Evolutionary conservation across 2,113 vertebrate species (phyloP).

Genomic region (Notothenia rossii): DNA sequence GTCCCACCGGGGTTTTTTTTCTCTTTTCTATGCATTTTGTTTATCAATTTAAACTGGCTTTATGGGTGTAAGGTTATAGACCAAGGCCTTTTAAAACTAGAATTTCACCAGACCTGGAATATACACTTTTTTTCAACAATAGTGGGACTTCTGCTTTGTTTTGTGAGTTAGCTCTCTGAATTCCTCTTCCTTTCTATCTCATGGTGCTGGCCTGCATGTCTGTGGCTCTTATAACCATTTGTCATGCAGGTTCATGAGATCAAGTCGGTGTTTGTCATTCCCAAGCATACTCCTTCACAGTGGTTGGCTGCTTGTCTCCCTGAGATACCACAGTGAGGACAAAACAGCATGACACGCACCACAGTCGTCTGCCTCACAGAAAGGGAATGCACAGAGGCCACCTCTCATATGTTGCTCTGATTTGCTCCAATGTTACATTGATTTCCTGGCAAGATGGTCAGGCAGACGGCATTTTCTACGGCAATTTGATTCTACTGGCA

Average conservation of each 20-base stretch:
- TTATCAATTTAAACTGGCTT: neutral
- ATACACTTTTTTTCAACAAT: neutral
- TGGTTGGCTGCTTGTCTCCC: slow-evolving; percentile 60
- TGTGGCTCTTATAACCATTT: slow-evolving; percentile 51
- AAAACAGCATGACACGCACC: slow-evolving; percentile 60
- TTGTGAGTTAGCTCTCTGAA: slow-evolving; percentile 19
- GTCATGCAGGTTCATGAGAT: slow-evolving; percentile 69
- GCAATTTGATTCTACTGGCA: slow-evolving; percentile 41
- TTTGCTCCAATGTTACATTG: slow-evolving; percentile 61
- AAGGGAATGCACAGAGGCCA: slow-evolving; percentile 24
- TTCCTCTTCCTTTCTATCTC: slow-evolving; percentile 30
- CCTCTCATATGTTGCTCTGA: slow-evolving; percentile 47
- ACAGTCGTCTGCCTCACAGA: slow-evolving; percentile 39
- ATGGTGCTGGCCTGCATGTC: slow-evolving; percentile 19
- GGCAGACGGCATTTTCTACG: slow-evolving; percentile 44
- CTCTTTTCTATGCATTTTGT: neutral
- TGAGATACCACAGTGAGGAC: slow-evolving; percentile 58
- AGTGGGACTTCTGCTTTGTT: neutral
- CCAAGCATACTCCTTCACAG: slow-evolving; percentile 60
- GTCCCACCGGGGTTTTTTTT: neutral
- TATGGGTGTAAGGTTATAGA: neutral
- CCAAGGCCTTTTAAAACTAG: too few relatives aligned
- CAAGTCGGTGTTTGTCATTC: slow-evolving; percentile 72
- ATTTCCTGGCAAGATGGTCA: slow-evolving; percentile 57
- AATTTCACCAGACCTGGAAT: neutral